Conservation (phyloP, 2,888 invertebrate species). For the Cryptosula pallasiana region DNA sequence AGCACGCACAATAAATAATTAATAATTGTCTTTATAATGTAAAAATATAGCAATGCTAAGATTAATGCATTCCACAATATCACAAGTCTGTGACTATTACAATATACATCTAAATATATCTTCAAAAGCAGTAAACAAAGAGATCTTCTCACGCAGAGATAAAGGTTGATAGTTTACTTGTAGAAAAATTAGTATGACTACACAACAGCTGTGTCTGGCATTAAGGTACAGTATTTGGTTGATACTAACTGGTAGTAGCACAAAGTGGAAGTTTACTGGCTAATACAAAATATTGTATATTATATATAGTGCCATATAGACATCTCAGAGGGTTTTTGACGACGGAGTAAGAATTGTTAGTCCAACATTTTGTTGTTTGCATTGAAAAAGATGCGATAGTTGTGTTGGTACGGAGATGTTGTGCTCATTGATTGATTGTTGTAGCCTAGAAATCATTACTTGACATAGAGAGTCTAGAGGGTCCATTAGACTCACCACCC, state of each 20-base stretch:
- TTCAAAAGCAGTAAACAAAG: no score
- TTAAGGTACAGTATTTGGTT: no score
- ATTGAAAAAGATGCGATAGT: neutral
- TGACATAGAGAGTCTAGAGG: slow-evolving; percentile 83
- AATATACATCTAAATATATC: no score
- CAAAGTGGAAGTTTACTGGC: no score
- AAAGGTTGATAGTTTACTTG: no score
- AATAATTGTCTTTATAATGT: neutral
- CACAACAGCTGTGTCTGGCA: no score
- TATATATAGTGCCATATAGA: no score
- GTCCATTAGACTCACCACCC: slow-evolving; percentile 83
- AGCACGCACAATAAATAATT: slow-evolving; percentile 23
- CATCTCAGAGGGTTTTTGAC: neutral
- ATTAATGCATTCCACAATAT: neutral
- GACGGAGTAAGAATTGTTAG: neutral
- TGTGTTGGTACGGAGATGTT: slow-evolving; percentile 18
- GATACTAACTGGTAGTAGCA: no score
- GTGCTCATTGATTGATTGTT: slow-evolving; percentile 4
- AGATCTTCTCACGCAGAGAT: no score
- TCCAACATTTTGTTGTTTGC: neutral
- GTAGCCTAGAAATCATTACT: slow-evolving; percentile 20
- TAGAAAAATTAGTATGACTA: no score
- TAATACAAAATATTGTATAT: no score
- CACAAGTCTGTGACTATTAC: neutral
- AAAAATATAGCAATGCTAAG: neutral